Base-by-base conservation (phyloP, 2,888 invertebrate genomes). In the Drosophila dives region DNA sequence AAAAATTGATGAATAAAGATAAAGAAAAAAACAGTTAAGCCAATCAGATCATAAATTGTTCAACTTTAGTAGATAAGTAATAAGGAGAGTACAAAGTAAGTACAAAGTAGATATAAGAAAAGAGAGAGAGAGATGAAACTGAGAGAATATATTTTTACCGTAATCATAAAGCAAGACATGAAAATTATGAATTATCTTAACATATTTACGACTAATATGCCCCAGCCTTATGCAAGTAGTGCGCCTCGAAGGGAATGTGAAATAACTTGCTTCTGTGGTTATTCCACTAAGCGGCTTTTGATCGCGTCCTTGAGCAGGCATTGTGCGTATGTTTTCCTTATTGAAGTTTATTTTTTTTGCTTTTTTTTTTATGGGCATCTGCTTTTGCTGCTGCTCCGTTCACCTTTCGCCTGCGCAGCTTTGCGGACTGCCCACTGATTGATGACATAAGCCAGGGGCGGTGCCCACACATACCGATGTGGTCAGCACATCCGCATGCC, bases 221-320 rank as follows among this genome's bases (percentile, higher is more conserved):
- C 59, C 36, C n/a, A 15, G 23, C 8, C 23, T 26, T 20, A 4
- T 1, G 4, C 48, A 3, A 17, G 12, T 40, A 4, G 26, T 8
- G 12, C 38, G 2, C 33, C n/a, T 4, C 15, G 29, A 1, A 33
- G 56, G 61, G 64, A 38, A 75, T 64, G 20, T 4, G 42, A 42
- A 62, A 48, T 48, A 68, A 70, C 59, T 55, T 26, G 65, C 48
- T 50, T 63, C 54, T 58, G 74, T 64, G 60, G 50, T 79, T 82
- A 81, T 76, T 81, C 61, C 68, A 69, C 71, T 88, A 86, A 86
- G 88, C 86, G 75, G 88, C 68, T 86, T 86, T 86, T 86, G 71
- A 72, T 71, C 74, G 83, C 71, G 87, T 86, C 85, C 85, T 86
- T 86, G 85, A 50, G 54, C 66, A 70, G 63, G 59, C 62, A 69